Percentiles rank a stretch among this genome's conserved stretches.
Conservation (phyloP, 2,888 invertebrate genomes). For the Acleris laterana region DNA sequence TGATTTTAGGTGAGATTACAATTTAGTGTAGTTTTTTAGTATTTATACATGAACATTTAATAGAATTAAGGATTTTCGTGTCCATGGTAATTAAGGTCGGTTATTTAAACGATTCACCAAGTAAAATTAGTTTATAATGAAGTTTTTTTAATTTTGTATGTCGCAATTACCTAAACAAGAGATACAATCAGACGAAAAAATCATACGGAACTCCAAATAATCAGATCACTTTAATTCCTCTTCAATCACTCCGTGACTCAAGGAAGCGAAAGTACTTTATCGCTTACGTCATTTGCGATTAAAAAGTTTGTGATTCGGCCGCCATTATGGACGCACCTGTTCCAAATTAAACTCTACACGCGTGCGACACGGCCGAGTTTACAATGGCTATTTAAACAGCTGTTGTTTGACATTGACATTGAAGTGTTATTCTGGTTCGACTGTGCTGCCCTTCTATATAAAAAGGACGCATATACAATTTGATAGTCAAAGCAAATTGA, state of each 20-base stretch:
- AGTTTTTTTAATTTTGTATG: no score
- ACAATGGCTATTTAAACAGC: conserved; percentile 9
- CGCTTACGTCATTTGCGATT: conserved; percentile 26
- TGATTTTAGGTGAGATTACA: no score
- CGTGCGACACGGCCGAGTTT: conserved; percentile 10
- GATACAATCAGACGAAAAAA: not conserved
- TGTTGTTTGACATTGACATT: conserved; percentile 37
- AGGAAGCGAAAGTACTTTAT: conserved; percentile 30
- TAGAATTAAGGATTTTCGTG: no score
- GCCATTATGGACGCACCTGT: not conserved
- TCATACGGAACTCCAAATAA: not conserved
- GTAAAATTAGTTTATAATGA: no score
- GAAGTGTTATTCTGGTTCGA: conserved; percentile 31
- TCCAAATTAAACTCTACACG: conserved; percentile 5
- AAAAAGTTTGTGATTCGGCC: conserved; percentile 19
- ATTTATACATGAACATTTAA: no score
- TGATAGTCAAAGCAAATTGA: no score
- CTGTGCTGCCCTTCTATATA: not conserved
- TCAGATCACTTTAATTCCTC: not conserved
- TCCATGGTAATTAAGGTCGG: no score
- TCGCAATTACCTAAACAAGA: no score
- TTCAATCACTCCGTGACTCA: conserved; percentile 4
- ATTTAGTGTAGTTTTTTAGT: no score
- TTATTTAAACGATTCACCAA: no score
- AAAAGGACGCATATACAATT: no score